Evolutionary conservation across 2,888 invertebrate species (phyloP).

Genomic region (Petrophora chlorosata): DNA sequence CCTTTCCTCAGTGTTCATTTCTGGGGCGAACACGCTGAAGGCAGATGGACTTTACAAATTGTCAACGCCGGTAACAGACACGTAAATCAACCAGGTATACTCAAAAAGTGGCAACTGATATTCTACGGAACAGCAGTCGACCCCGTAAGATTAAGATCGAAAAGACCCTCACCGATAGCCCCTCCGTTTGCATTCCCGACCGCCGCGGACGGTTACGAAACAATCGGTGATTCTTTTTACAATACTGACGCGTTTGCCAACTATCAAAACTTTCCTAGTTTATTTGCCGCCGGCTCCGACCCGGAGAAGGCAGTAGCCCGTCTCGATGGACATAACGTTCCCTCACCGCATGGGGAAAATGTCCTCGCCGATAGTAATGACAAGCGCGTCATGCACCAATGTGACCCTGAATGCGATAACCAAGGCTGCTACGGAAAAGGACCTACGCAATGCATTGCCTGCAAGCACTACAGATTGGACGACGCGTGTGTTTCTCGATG

Average conservation of each 20-base stretch:
- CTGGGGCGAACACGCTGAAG: slow-evolving; percentile 97
- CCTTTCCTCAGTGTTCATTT: slow-evolving; percentile 99
- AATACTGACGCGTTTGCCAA: slow-evolving; percentile 88
- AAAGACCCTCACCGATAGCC: slow-evolving; percentile 73
- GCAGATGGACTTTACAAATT: slow-evolving; percentile 93
- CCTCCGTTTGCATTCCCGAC: slow-evolving; percentile 87
- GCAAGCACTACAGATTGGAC: slow-evolving; percentile 91
- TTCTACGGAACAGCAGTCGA: slow-evolving; percentile 96
- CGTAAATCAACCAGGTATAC: slow-evolving; percentile 92
- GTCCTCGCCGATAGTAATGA: slow-evolving; percentile 85
- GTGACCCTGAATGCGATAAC: slow-evolving; percentile 92
- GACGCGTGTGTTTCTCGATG: slow-evolving; percentile 93
- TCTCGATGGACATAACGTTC: slow-evolving; percentile 85
- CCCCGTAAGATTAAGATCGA: slow-evolving; percentile 89
- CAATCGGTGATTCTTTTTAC: slow-evolving; percentile 85
- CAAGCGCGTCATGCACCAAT: slow-evolving; percentile 83
- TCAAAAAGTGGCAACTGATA: slow-evolving; percentile 97
- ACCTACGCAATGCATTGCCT: slow-evolving; percentile 92
- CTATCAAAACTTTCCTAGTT: slow-evolving; percentile 90
- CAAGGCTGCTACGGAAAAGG: slow-evolving; percentile 94
- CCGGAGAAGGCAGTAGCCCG: slow-evolving; percentile 90
- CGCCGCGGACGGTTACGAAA: slow-evolving; percentile 85
- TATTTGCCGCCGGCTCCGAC: slow-evolving; percentile 91
- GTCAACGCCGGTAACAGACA: slow-evolving; percentile 89
- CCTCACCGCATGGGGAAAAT: slow-evolving; percentile 84